A percentile compares a stretch with the other conserved stretches of the same genome.
Evolutionary conservation across 2,797 vertebrate genomes (phyloP).

Genomic region (Pelodytes ibericus): DNA sequence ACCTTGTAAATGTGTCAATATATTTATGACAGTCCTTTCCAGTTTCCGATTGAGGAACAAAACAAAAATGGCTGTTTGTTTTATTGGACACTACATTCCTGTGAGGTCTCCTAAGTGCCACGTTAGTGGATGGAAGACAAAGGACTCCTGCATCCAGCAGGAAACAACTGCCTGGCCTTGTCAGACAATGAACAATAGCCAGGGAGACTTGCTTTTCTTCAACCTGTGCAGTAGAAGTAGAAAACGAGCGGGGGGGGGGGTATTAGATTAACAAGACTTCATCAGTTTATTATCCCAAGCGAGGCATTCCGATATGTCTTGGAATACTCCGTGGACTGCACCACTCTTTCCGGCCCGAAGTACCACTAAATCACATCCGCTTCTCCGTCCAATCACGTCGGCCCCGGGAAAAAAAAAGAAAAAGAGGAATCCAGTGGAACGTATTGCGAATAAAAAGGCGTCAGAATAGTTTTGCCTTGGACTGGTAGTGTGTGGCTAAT

Average conservation of each 20-base stretch:
- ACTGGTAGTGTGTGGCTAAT: constrained; percentile 19
- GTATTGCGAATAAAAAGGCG: constrained; percentile 15
- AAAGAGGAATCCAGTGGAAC: constrained; percentile 26
- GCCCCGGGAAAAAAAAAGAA: not conserved
- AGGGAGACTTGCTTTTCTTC: constrained; percentile 25
- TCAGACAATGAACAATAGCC: not conserved
- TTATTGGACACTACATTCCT: constrained; percentile 64
- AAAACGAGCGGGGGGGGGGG: not conserved
- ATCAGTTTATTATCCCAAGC: constrained; percentile 13
- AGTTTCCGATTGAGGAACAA: constrained; percentile 59
- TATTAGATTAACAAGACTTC: not conserved
- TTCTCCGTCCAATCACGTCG: constrained; percentile 22
- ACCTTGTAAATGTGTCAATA: constrained; percentile 61
- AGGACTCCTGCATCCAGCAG: constrained; percentile 36
- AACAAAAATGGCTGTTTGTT: constrained; percentile 64
- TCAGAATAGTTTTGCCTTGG: constrained; percentile 20
- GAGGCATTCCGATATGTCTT: constrained; percentile 16
- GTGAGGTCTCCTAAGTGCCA: constrained; percentile 65
- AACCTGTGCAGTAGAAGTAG: too few species aligned
- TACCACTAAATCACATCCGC: constrained; percentile 13
- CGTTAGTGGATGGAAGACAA: constrained; percentile 37
- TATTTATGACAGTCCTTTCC: constrained; percentile 63
- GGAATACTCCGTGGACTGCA: constrained; percentile 15
- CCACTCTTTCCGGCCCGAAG: constrained; percentile 9
- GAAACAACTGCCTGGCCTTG: constrained; percentile 10